phyloP scores from a whole-genome alignment of 1,140 invertebrate species.

The Papilio helenus region DNA sequence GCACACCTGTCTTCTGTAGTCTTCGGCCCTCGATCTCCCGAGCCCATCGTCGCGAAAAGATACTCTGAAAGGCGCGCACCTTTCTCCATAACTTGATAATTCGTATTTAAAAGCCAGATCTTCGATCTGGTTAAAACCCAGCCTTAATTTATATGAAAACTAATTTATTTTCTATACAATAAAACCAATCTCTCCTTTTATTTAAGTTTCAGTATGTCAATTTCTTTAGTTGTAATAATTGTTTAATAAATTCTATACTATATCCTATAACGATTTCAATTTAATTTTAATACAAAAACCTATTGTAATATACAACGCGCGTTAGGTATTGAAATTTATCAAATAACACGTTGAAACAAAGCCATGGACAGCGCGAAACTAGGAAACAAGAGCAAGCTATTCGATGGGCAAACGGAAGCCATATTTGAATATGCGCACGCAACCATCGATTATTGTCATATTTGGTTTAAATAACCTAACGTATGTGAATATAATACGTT shows the following conservation, averaged over 20 bases:
- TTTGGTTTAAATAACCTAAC: slow-evolving; percentile 61
- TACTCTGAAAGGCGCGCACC: slow-evolving; percentile 88
- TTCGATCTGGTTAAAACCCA: slow-evolving; percentile 53
- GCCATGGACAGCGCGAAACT: slow-evolving; percentile 7
- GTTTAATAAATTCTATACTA: not conserved
- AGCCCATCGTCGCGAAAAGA: slow-evolving; percentile 88
- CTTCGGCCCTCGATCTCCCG: slow-evolving; percentile 77
- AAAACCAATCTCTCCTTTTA: not conserved
- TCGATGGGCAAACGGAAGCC: slow-evolving; percentile 53
- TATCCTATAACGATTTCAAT: not conserved
- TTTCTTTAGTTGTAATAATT: not conserved
- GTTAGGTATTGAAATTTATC: not conserved
- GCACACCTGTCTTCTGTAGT: slow-evolving; percentile 83
- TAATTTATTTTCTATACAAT: not conserved
- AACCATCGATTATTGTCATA: slow-evolving; percentile 67
- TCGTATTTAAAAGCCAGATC: slow-evolving; percentile 61
- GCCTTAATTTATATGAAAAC: not conserved
- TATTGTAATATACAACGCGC: slow-evolving; percentile 1
- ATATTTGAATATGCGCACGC: slow-evolving; percentile 70
- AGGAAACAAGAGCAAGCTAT: not conserved
- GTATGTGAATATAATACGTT: slow-evolving; percentile 59
- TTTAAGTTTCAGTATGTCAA: not conserved
- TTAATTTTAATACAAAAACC: slow-evolving; percentile 1
- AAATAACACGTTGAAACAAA: not conserved
- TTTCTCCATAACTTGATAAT: slow-evolving; percentile 80